Conservation (phyloP, 2,888 invertebrate genomes). For the Lithophane semibrunnea region DNA sequence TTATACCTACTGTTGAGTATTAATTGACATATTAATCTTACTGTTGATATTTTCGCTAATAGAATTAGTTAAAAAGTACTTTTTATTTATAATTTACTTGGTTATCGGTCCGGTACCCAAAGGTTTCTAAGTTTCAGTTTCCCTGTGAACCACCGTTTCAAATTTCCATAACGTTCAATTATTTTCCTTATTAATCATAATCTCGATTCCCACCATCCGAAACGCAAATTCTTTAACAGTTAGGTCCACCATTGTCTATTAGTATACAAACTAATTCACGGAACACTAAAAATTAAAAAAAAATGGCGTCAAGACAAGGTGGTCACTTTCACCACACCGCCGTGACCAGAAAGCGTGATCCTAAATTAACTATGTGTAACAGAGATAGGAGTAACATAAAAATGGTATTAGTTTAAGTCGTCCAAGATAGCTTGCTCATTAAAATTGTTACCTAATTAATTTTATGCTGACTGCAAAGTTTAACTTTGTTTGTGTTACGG, state of each 20-base stretch:
- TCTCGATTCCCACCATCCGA: neutral
- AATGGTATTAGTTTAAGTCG: slow-evolving; percentile 70
- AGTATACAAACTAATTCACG: slow-evolving; percentile 43
- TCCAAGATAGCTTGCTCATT: slow-evolving; percentile 72
- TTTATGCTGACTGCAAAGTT: slow-evolving; percentile 36
- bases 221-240: slow-evolving; percentile 14
- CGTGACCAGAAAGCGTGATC: slow-evolving; percentile 86
- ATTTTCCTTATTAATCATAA: neutral
- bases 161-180: neutral
- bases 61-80: neutral
- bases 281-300: slow-evolving; percentile 68
- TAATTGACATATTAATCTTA: too few relatives aligned
- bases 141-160: neutral
- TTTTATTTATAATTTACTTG: neutral
- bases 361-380: slow-evolving; percentile 88
- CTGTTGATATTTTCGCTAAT: too few relatives aligned
- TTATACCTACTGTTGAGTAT: too few relatives aligned
- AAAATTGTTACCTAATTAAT: slow-evolving; percentile 71
- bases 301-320: slow-evolving; percentile 50
- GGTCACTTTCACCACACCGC: slow-evolving; percentile 77
- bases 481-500: slow-evolving; percentile 37
- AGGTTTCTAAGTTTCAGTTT: neutral
- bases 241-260: slow-evolving; percentile 25
- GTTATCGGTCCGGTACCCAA: neutral
- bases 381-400: slow-evolving; percentile 67